Evolutionary conservation across 1,140 invertebrate genomes (phyloP).

Genomic region (Galleria mellonella): DNA sequence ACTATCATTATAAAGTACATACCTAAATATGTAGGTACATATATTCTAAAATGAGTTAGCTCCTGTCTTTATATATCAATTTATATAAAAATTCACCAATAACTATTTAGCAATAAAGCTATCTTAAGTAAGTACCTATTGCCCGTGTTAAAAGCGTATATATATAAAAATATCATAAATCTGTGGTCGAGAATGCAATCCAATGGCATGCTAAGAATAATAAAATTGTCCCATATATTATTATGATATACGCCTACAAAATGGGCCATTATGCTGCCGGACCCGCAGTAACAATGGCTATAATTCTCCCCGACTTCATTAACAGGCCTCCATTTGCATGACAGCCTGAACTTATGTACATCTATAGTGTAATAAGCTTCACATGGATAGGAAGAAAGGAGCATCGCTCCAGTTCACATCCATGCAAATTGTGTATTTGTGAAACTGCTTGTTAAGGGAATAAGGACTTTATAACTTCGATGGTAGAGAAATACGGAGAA

Average conservation of each 20-base stretch:
- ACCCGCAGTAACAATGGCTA: conserved; percentile 67
- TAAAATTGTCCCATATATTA: conserved; percentile 56
- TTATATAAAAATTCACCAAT: too few species aligned
- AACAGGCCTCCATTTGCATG: conserved; percentile 72
- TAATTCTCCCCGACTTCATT: conserved; percentile 71
- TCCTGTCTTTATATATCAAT: too few species aligned
- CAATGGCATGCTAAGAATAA: conserved; percentile 46
- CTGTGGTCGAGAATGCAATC: conserved; percentile 26
- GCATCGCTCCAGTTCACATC: conserved; percentile 20
- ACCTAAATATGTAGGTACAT: too few species aligned
- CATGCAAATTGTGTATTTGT: background rate
- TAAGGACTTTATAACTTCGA: conserved; percentile 30
- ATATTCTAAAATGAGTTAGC: too few species aligned
- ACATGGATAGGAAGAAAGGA: conserved; percentile 40
- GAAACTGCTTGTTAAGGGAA: conserved; percentile 10
- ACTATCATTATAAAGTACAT: too few species aligned
- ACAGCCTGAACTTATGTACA: conserved; percentile 60
- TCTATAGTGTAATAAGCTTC: conserved; percentile 49
- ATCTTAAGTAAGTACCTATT: too few species aligned
- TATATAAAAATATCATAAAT: conserved; percentile 16
- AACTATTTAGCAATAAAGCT: too few species aligned
- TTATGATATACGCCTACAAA: conserved; percentile 63
- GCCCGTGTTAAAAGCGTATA: too few species aligned
- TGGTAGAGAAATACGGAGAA: conserved; percentile 10
- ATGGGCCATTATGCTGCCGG: conserved; percentile 62